phyloP scores from a whole-genome alignment of 2,888 invertebrate species.

The Parelbella ahira region DNA sequence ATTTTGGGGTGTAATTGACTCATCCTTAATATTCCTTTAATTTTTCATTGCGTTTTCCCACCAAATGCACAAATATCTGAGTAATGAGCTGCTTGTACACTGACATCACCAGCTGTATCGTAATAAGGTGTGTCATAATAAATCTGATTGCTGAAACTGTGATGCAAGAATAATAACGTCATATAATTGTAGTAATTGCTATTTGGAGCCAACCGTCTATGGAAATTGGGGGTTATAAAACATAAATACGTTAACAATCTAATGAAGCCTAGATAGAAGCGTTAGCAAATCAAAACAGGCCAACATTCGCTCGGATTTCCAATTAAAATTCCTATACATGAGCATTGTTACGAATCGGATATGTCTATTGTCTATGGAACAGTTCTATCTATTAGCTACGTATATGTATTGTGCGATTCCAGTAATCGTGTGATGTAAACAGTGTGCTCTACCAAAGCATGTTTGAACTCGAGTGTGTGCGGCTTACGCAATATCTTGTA shows the following conservation, averaged over 20 bases:
- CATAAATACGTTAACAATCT: slow-evolving; percentile 32
- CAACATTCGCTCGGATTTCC: slow-evolving; percentile 66
- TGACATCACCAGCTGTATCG: too few relatives aligned
- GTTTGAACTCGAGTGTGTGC: slow-evolving; percentile 5
- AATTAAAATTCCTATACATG: slow-evolving; percentile 73
- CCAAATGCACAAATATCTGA: too few relatives aligned
- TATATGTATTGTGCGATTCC: slow-evolving; percentile 55
- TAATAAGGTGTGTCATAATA: too few relatives aligned
- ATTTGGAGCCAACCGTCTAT: slow-evolving; percentile 33
- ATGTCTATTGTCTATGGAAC: slow-evolving; percentile 69
- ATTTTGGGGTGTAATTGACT: slow-evolving; percentile 68
- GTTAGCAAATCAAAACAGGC: slow-evolving; percentile 52
- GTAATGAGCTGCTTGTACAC: too few relatives aligned
- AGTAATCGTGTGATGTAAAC: slow-evolving; percentile 54
- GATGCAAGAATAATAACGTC: too few relatives aligned
- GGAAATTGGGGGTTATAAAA: slow-evolving; percentile 51
- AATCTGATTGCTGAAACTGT: too few relatives aligned
- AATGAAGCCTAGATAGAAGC: slow-evolving; percentile 43
- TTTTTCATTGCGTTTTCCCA: slow-evolving; percentile 35
- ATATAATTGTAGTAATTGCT: slow-evolving; percentile 25
- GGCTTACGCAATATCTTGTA: slow-evolving; percentile 9
- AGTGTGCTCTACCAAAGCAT: slow-evolving; percentile 24
- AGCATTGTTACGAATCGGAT: slow-evolving; percentile 70
- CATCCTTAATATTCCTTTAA: slow-evolving; percentile 65
- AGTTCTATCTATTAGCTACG: slow-evolving; percentile 50